Evolutionary conservation across 2,888 invertebrate genomes (phyloP).

Genomic region (Scaeva pyrastri): DNA sequence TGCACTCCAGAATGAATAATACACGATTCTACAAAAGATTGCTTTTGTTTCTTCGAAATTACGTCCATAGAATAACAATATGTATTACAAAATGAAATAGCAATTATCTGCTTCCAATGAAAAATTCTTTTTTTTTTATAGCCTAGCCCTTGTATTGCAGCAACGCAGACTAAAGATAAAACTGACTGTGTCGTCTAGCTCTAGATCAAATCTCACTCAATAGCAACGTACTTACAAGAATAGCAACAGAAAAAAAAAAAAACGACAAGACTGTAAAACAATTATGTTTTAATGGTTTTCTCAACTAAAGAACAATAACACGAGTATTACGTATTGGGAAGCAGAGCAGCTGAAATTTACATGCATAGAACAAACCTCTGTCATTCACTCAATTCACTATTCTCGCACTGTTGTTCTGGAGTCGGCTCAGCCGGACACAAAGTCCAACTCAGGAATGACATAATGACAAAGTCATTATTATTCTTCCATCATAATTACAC

Average conservation of each 20-base stretch:
- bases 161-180: conserved; percentile 12
- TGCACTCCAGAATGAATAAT: neutral
- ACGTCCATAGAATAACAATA: conserved; percentile 7
- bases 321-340: neutral
- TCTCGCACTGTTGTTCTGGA: neutral
- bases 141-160: neutral
- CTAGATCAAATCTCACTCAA: conserved; percentile 44
- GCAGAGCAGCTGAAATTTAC: conserved; percentile 53
- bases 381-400: conserved; percentile 5
- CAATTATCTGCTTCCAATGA: conserved; percentile 40
- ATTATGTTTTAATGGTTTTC: conserved; percentile 55
- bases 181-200: too few species aligned
- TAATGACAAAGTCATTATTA: conserved; percentile 70
- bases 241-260: neutral
- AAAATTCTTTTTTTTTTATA: conserved; percentile 9
- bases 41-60: neutral
- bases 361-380: conserved; percentile 49
- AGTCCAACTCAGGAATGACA: conserved; percentile 52
- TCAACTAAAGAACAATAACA: neutral
- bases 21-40: neutral
- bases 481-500: conserved; percentile 58
- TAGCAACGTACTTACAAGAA: neutral
- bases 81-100: neutral
- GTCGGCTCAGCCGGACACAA: neutral
- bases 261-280: conserved; percentile 33